Conservation (phyloP, 2,797 vertebrate species). For the Syngnathus rostellatus region DNA sequence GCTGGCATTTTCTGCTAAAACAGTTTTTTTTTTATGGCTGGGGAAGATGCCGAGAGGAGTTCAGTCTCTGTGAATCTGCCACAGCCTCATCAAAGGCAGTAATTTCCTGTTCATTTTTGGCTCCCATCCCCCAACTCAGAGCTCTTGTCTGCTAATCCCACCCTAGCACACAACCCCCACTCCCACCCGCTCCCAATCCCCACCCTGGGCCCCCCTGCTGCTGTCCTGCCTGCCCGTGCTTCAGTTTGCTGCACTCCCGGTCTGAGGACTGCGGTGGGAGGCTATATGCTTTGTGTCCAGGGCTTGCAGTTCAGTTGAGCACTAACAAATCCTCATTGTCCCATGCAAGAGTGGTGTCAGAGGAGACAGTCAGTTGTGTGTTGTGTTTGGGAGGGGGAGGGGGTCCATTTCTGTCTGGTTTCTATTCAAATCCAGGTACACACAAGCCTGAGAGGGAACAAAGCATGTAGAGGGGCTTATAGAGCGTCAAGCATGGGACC, state of each 20-base stretch:
- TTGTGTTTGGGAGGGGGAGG: constrained; percentile 17
- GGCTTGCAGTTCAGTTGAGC: constrained; percentile 74
- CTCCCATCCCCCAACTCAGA: constrained; percentile 64
- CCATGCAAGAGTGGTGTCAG: constrained; percentile 77
- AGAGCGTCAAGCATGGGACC: constrained; percentile 35
- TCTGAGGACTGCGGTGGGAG: constrained; percentile 34
- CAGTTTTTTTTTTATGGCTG: constrained; percentile 41
- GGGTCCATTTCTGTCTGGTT: constrained; percentile 83
- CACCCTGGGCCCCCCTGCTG: constrained; percentile 42
- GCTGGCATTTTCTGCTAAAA: constrained; percentile 51
- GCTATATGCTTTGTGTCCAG: constrained; percentile 81
- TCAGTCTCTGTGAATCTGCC: constrained; percentile 72
- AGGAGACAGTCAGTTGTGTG: constrained; percentile 30
- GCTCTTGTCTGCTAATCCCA: constrained; percentile 85
- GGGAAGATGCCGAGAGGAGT: constrained; percentile 46
- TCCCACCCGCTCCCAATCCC: constrained; percentile 25
- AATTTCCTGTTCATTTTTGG: constrained; percentile 90
- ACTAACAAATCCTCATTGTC: constrained; percentile 96
- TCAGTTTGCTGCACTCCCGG: constrained; percentile 42
- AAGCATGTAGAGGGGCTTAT: constrained; percentile 18
- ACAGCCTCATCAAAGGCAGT: constrained; percentile 85
- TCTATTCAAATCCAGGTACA: constrained; percentile 97
- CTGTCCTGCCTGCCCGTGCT: constrained; percentile 67
- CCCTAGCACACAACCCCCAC: constrained; percentile 48
- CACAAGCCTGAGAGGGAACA: constrained; percentile 46